Evolutionary conservation across 2,797 vertebrate genomes (phyloP).

Genomic region (Enteromius viviparus): DNA sequence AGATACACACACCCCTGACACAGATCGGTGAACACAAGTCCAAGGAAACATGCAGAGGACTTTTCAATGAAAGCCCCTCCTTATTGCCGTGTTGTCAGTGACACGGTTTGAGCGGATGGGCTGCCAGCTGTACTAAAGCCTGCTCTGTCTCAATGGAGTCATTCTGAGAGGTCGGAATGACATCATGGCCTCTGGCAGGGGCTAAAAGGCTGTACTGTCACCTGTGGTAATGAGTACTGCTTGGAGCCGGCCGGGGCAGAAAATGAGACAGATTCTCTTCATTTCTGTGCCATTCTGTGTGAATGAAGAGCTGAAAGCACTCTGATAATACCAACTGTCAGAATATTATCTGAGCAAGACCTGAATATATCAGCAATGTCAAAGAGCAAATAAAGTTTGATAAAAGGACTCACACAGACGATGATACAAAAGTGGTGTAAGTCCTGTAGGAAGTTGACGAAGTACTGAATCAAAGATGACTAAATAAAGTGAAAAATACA

Average conservation of each 20-base stretch:
- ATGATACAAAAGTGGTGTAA: background rate
- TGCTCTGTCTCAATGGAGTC: conserved; percentile 45
- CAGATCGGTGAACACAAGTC: background rate
- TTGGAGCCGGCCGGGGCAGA: conserved; percentile 23
- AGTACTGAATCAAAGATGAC: background rate
- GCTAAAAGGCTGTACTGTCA: conserved; percentile 54
- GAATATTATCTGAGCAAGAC: background rate
- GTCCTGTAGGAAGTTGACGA: background rate
- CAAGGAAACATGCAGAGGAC: background rate
- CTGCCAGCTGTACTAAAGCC: conserved; percentile 35
- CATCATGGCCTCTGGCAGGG: conserved; percentile 48
- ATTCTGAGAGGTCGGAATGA: conserved; percentile 55
- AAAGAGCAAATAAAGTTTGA: background rate
- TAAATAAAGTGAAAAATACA: background rate
- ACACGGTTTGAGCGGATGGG: conserved; percentile 43
- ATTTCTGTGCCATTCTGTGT: conserved; percentile 2
- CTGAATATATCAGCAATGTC: background rate
- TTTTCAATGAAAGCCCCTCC: conserved; percentile 27
- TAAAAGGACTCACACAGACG: background rate
- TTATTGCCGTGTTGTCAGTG: conserved; percentile 20
- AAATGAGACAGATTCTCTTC: conserved; percentile 13
- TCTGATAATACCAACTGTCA: background rate
- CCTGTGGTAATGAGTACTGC: conserved; percentile 46
- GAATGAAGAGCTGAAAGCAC: conserved; percentile 32
- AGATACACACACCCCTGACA: background rate